Base-by-base conservation (phyloP, 2,113 vertebrate genomes). In the Dryoscopus gambensis region DNA sequence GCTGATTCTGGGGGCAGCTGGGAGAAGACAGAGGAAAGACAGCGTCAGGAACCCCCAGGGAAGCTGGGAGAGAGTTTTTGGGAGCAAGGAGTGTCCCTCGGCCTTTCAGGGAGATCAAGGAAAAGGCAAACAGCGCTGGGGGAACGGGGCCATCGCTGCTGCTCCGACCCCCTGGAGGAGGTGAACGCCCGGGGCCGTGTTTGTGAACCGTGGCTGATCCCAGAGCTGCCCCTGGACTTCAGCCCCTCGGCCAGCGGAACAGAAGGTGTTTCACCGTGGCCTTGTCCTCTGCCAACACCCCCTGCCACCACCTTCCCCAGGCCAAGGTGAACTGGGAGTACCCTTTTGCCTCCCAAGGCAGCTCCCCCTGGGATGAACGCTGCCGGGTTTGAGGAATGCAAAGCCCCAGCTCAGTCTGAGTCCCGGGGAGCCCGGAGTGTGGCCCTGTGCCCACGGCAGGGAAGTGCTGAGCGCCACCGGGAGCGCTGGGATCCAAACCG, bases 171-270 rank as follows among this genome's bases (percentile, higher is more conserved):
- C 0, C 0, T 0, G 6, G 7, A 4, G 67, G 81, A 11, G 90
- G 93, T 89, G 93, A 97, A 93, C 4, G 93, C 21, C 94, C 76
- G 0, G 68, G 35, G 68, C 67, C 0, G 31, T 93, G 91, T 84
- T 93, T 91, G 91, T 93, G 93, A 84, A 40, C 8, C 1, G n/a
- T 9, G 27, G 60, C 7, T 59, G 93, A 83, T 27, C 77, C 84
- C 70, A n/a, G 87, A 33, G 5, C 88, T 70, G 71, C 35, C 93
- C 67, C 91, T 96, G 95, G 96, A 97, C 97, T 97, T 97, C 53
- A 64, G 17, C 94, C 95, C 89, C 13, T 4, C 6, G 40, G 81
- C 82, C 94, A 95, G 95, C 87, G 95, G 97, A 97, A 95, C 91
- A 96, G 93, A 94, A 96, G 97, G 93, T 97, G 96, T 97, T 96